These are phyloP conservation scores for Microplitis manilae DNA, from an alignment of 2,888 invertebrate genomes.

Conservation along the genomic window DNA sequence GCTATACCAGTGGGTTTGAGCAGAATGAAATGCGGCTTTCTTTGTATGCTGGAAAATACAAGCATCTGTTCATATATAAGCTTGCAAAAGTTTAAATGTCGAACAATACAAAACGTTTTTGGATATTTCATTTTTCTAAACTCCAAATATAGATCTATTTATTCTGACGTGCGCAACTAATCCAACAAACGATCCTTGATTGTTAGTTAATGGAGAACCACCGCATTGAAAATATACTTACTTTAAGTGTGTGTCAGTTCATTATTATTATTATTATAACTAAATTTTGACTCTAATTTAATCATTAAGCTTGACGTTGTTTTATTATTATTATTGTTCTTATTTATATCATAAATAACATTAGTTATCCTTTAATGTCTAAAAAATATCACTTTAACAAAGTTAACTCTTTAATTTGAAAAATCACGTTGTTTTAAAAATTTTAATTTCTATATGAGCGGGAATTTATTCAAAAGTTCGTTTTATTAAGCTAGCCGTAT, in stretches of 20 bases:
- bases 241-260: conserved; percentile 1
- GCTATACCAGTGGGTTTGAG: neutral
- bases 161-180: conserved; percentile 64
- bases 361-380: too few relatives aligned
- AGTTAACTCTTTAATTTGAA: too few relatives aligned
- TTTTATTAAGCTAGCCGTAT: neutral
- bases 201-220: conserved; percentile 49
- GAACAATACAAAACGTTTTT: conserved; percentile 39
- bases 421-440: too few relatives aligned
- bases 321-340: too few relatives aligned
- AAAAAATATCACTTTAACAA: too few relatives aligned
- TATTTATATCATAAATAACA: too few relatives aligned
- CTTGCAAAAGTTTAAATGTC: conserved; percentile 45
- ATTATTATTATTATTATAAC: neutral
- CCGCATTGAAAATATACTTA: neutral
- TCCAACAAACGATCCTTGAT: conserved; percentile 64
- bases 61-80: neutral
- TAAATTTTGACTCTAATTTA: neutral
- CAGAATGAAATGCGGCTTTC: conserved; percentile 18
- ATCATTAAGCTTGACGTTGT: neutral
- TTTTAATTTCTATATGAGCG: too few relatives aligned
- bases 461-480: too few relatives aligned
- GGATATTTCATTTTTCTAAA: conserved; percentile 57
- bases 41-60: conserved; percentile 18
- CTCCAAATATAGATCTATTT: conserved; percentile 54